These are phyloP conservation scores for Rhabdophis nuchalis DNA, from an alignment of 2,797 vertebrate species.

Conservation along the genomic window DNA sequence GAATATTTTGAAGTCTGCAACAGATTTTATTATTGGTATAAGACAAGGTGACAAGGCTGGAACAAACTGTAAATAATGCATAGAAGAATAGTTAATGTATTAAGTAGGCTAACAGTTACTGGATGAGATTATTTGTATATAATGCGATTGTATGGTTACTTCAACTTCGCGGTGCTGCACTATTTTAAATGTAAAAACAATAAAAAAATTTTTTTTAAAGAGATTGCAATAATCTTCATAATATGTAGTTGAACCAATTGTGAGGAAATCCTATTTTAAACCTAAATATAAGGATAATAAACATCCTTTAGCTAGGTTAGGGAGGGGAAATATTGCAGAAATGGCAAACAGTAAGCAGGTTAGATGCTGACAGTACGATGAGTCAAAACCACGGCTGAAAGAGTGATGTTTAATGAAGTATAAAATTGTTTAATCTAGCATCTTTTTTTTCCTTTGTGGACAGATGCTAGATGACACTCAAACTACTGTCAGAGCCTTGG, in stretches of 20 bases:
- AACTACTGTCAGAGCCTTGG: conserved; percentile 30
- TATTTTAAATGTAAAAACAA: no score
- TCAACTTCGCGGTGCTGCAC: no score
- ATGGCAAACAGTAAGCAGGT: conserved; percentile 25
- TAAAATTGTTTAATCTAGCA: conserved; percentile 67
- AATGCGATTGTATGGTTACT: no score
- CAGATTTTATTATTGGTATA: no score
- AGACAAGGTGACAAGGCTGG: no score
- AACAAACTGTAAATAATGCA: no score
- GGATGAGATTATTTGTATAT: no score
- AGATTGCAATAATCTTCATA: conserved; percentile 31
- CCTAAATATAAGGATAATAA: neutral
- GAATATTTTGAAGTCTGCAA: no score
- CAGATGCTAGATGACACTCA: conserved; percentile 35
- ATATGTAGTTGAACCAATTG: conserved; percentile 39
- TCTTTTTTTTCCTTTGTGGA: conserved; percentile 50
- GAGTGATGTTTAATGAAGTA: conserved; percentile 59
- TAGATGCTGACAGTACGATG: conserved; percentile 24
- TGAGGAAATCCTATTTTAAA: conserved; percentile 7
- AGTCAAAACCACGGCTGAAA: conserved; percentile 52
- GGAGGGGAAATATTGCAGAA: conserved; percentile 4
- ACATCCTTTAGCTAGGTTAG: conserved; percentile 25
- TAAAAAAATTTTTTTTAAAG: no score
- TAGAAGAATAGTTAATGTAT: no score
- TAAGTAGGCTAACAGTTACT: no score